Base-by-base conservation (phyloP, 2,113 vertebrate genomes). In the Rhynchomys soricoides region DNA sequence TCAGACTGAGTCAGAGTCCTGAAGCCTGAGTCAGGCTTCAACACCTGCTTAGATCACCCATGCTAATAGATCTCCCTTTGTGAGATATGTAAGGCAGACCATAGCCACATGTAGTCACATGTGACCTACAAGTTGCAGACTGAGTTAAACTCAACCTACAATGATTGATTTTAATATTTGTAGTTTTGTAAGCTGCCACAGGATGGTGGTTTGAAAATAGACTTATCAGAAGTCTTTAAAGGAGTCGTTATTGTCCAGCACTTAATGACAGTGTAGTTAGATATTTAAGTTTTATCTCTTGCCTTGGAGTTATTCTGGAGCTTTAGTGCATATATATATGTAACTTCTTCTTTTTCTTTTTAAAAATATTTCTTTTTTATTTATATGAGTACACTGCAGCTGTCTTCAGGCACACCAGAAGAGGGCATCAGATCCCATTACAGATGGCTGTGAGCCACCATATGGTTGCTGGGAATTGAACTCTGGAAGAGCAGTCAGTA, bases 1-100 rank as follows among this genome's bases (percentile, higher is more conserved):
- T 83, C 93, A 87, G 94, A 62, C 93, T 97, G 97, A 97, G 95
- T 98, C 95, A 97, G 93, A 86, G 68, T 11, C 71, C 75, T 50
- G 70, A 90, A 82, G 83, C 52, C 92, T 62, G 31, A 43, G 17
- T 82, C 66, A 68, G 29, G 4, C 29, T 95, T 73, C 26, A 21
- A 40, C 16, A 37, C 55, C 57, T 59, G 57, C 50, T 34, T 77
- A 66, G 16, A 94, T 66, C 26, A 50, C 40, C 24, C 70, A 8
- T 31, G 12, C 48, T 55, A 70, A 75, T 31, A 87, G 90, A 26
- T n/a, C 78, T 94, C 68, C 50, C 40, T 88, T 59, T 95, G 26
- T 89, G 82, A 89, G 40, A 40, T 81, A 29, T 2, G 31, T 59
- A 59, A 24, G 31, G 43, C 31, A 87, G 57, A 9, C 7, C 62